A percentile compares a stretch with the other conserved stretches of the same genome.
phyloP scores from a whole-genome alignment of 92 coral and sea anemone species.

The Parazoanthus darwini region DNA sequence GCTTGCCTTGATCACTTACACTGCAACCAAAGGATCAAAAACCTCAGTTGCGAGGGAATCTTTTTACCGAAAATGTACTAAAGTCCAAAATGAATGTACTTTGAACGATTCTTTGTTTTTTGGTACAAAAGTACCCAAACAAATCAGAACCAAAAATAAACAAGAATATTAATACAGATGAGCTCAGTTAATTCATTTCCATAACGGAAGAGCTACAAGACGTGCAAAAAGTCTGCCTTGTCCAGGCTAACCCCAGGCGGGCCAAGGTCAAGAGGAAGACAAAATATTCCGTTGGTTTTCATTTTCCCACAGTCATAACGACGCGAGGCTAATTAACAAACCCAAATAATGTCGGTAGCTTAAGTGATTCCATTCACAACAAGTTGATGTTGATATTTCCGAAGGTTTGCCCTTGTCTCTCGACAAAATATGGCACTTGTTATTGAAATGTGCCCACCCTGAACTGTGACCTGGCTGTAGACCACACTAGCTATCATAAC shows the following conservation, averaged over 20 bases:
- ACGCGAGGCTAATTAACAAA: constrained; percentile 5
- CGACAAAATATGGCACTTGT: too few relatives aligned
- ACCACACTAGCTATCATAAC: too few relatives aligned
- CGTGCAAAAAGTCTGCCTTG: neutral
- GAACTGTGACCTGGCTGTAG: neutral
- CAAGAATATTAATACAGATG: neutral
- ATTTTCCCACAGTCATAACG: constrained; percentile 4
- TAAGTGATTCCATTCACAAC: neutral
- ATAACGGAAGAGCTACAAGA: neutral
- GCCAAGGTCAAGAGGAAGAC: constrained; percentile 26
- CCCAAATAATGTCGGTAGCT: constrained; percentile 6
- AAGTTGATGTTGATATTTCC: neutral
- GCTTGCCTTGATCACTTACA: too few relatives aligned
- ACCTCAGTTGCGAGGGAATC: too few relatives aligned
- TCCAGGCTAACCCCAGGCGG: neutral
- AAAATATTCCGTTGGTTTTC: neutral
- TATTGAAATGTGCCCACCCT: neutral
- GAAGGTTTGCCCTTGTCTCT: neutral
- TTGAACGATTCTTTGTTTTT: neutral
- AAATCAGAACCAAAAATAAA: too few relatives aligned
- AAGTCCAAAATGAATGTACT: neutral
- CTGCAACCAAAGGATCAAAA: too few relatives aligned
- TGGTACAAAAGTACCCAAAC: neutral
- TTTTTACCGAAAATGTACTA: too few relatives aligned
- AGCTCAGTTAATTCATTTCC: neutral